Conservation (phyloP, 2,888 invertebrate genomes). For the Fabriciana adippe region DNA sequence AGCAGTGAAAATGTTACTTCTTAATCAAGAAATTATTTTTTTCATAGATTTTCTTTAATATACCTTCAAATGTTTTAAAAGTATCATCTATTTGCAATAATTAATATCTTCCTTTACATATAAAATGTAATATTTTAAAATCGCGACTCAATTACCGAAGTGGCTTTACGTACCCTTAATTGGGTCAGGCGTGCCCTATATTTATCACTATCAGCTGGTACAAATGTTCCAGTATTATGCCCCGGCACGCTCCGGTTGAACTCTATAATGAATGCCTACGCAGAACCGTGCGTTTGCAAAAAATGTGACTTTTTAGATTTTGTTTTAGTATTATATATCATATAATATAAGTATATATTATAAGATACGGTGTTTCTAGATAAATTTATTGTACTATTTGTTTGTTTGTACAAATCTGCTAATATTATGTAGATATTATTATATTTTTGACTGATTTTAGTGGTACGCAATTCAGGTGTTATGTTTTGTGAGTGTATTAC, state of each 20-base stretch:
- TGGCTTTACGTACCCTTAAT: slow-evolving; percentile 24
- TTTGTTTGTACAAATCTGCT: too few species aligned
- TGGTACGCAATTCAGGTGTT: too few species aligned
- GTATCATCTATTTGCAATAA: not conserved
- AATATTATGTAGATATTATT: too few species aligned
- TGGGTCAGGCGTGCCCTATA: slow-evolving; percentile 30
- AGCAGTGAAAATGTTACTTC: too few species aligned
- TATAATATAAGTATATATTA: too few species aligned
- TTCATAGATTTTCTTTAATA: too few species aligned
- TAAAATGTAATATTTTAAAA: slow-evolving; percentile 15
- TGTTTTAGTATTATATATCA: too few species aligned
- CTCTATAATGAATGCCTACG: slow-evolving; percentile 44
- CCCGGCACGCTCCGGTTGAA: slow-evolving; percentile 42
- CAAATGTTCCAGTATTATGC: slow-evolving; percentile 42
- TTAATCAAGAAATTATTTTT: too few species aligned
- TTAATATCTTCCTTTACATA: not conserved
- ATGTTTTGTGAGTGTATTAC: too few species aligned
- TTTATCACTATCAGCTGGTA: slow-evolving; percentile 28
- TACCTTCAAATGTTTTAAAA: too few species aligned
- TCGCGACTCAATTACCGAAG: slow-evolving; percentile 25
- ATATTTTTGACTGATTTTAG: too few species aligned
- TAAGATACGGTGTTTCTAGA: too few species aligned
- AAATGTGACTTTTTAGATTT: slow-evolving; percentile 19
- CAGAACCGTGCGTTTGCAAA: slow-evolving; percentile 32
- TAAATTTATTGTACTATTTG: not conserved